Percentiles rank a stretch among this genome's conserved stretches.
Evolutionary conservation across 2,113 vertebrate genomes (phyloP).

Genomic region (Clarias gariepinus): DNA sequence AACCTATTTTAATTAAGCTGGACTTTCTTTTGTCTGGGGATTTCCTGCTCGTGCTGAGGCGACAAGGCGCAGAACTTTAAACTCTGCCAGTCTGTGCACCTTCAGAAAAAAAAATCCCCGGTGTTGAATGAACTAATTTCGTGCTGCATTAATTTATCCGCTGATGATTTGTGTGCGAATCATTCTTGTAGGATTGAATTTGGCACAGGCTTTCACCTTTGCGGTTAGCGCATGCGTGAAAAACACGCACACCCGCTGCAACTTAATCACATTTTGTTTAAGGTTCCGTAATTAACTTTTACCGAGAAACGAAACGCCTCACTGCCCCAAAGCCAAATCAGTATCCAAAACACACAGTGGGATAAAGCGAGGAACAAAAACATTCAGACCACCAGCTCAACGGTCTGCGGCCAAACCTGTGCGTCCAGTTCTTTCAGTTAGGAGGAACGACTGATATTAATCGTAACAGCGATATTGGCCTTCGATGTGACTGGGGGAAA

Average conservation of each 20-base stretch:
- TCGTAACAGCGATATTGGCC: background rate
- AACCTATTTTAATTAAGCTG: background rate
- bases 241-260: background rate
- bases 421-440: background rate
- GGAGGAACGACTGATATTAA: background rate
- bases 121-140: background rate
- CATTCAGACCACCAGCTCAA: background rate
- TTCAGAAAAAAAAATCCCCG: background rate
- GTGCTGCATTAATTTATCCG: background rate
- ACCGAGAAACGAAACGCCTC: background rate
- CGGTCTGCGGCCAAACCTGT: background rate
- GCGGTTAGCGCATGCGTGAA: background rate
- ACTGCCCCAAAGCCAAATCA: background rate
- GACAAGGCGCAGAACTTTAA: background rate
- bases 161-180: background rate
- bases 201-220: background rate
- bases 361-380: background rate
- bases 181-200: background rate
- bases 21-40: conserved; percentile 44
- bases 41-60: conserved; percentile 27
- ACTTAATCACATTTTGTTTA: conserved; percentile 14
- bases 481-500: background rate
- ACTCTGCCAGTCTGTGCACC: background rate
- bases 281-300: background rate
- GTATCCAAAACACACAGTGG: conserved; percentile 4